Base-by-base conservation (phyloP, 2,888 invertebrate genomes). In the Atrina japonica region DNA sequence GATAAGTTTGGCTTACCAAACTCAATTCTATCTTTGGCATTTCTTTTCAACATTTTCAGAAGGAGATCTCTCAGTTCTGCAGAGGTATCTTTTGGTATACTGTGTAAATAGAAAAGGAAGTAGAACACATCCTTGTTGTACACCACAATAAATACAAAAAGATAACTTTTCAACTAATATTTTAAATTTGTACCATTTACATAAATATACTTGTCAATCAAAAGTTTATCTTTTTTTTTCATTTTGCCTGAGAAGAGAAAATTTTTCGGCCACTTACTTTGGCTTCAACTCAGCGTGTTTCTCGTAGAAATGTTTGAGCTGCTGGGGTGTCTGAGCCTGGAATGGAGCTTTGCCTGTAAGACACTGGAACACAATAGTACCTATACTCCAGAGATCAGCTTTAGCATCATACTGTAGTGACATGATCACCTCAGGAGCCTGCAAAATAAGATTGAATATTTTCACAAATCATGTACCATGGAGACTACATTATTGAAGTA, bases 391-490 rank as follows among this genome's bases (percentile, higher is more conserved):
- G 70, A 99, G 93, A 92, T 99, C 99, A 11, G 99, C 99, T 93
- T 99, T 99, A 65, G 98, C 98, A 91, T 98, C 98, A 90, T 99
- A 99, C 89, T 98, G 97, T 76, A 97, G 92, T 1, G 98, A 98
- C 98, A 99, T 99, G 86, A 99, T 99, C 65, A 99, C 98, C 93
- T 99, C 98, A 0, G 98, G 98, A 41, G 98, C 98, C 96, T 95
- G 82, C 11, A 66, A 1, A 52, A 41, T 2, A 7, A 52, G 16
- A 3, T n/a, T n/a, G n/a, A n/a, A n/a, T n/a, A n/a, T n/a, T n/a
- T n/a, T n/a, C n/a, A n/a, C n/a, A 40, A 2, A 55, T 16, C 25
- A 55, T 27, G 14, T n/a, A n/a, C 16, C 2, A 49, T 14, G 21
- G 50, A n/a, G n/a, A n/a, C 9, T n/a, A 27, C 14, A 27, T 53